A percentile compares a stretch with the other conserved stretches of the same genome.
Conservation (phyloP, 35 echinoderm and acorn worm species). For the Hemicentrotus pulcherrimus region DNA sequence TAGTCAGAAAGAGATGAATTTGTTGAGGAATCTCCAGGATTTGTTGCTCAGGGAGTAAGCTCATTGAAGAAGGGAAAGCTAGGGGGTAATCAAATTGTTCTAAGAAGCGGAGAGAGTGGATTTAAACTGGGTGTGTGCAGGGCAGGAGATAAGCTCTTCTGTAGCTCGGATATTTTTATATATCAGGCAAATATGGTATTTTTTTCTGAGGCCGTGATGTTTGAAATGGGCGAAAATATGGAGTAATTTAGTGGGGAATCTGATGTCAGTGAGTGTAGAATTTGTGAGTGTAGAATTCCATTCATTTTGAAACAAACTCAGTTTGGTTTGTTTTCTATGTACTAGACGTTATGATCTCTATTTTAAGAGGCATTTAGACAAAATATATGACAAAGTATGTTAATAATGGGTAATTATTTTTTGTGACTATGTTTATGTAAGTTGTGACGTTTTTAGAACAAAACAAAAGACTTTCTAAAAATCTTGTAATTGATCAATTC, state of each 20-base stretch:
- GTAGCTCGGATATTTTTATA: background rate
- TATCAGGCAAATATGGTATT: background rate
- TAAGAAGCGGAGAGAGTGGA: background rate
- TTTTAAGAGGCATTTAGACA: no score
- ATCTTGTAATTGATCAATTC: no score
- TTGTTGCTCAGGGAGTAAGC: background rate
- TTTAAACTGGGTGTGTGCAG: background rate
- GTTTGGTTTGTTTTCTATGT: background rate
- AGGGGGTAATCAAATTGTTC: slow-evolving; percentile 36
- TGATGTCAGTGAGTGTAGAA: background rate
- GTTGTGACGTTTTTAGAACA: no score
- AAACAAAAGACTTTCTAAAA: no score
- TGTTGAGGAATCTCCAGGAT: background rate
- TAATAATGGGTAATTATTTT: no score
- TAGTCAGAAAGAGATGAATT: background rate
- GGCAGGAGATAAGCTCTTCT: background rate
- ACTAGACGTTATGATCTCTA: background rate
- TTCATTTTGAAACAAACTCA: background rate
- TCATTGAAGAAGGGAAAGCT: background rate
- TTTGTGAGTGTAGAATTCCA: background rate
- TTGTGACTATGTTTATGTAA: no score
- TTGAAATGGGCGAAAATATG: background rate
- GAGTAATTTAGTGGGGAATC: background rate
- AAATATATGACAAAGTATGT: no score
- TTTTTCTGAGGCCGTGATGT: background rate